Evolutionary conservation across 2,888 invertebrate genomes (phyloP).

Genomic region (Troilus luridus): DNA sequence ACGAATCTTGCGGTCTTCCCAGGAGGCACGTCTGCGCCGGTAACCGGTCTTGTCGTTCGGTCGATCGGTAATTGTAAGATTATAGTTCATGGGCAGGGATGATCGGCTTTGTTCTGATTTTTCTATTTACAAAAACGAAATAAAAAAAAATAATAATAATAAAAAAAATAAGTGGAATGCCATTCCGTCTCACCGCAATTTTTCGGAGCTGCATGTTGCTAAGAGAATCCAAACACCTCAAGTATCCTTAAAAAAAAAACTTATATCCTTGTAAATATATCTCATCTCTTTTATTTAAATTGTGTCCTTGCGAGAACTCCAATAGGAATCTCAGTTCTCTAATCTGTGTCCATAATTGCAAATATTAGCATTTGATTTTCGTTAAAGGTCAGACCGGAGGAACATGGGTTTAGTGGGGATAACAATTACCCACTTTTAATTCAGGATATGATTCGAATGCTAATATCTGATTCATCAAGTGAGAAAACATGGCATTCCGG

Average conservation of each 20-base stretch:
- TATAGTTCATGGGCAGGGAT: not conserved
- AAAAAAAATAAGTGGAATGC: not conserved
- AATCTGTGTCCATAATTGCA: slow-evolving; percentile 5
- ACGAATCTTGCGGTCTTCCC: slow-evolving; percentile 41
- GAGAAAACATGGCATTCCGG: not conserved
- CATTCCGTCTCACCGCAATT: not conserved
- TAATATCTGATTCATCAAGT: not conserved
- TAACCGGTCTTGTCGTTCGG: not conserved
- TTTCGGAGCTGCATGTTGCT: not conserved
- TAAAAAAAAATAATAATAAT: not conserved
- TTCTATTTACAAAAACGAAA: slow-evolving; percentile 20
- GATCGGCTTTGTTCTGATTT: not conserved
- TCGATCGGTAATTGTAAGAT: not conserved
- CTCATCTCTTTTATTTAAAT: not conserved
- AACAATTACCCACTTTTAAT: slow-evolving; percentile 10
- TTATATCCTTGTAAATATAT: not conserved
- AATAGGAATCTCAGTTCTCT: not conserved
- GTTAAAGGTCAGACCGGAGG: not conserved
- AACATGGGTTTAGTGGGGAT: not conserved
- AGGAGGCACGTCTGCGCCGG: not conserved
- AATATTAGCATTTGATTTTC: slow-evolving; percentile 1
- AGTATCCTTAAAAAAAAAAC: not conserved
- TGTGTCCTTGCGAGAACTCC: not conserved
- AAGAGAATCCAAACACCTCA: not conserved
- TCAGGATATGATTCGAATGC: not conserved